Evolutionary conservation across 2,797 vertebrate genomes (phyloP).

Genomic region (Austrolebias charrua): DNA sequence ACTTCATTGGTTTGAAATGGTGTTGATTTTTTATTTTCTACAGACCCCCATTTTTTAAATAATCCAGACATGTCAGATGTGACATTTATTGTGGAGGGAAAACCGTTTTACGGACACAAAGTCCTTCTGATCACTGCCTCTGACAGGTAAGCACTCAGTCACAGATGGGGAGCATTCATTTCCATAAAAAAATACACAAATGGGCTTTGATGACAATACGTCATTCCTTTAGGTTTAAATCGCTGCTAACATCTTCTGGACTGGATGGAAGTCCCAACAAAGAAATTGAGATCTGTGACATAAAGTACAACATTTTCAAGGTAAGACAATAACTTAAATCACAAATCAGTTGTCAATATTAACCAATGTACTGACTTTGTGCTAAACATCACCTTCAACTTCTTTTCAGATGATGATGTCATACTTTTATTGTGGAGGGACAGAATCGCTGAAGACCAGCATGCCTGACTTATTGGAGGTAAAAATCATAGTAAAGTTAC

Average conservation of each 20-base stretch:
- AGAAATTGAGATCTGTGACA: constrained; percentile 87
- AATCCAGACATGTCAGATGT: constrained; percentile 98
- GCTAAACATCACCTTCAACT: constrained; percentile 26
- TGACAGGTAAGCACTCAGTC: constrained; percentile 79
- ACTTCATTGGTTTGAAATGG: constrained; percentile 10
- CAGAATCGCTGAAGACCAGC: constrained; percentile 87
- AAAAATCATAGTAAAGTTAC: constrained; percentile 46
- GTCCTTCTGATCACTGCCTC: constrained; percentile 96
- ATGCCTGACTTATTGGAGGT: constrained; percentile 90
- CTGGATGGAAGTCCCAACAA: constrained; percentile 81
- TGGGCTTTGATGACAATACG: neutral
- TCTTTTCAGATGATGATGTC: constrained; percentile 92
- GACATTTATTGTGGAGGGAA: constrained; percentile 93
- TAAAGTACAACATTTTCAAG: constrained; percentile 94
- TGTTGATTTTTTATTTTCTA: neutral
- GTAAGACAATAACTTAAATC: constrained; percentile 62
- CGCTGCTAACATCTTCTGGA: constrained; percentile 84
- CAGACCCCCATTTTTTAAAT: constrained; percentile 97
- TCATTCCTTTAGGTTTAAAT: constrained; percentile 85
- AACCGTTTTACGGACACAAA: constrained; percentile 93
- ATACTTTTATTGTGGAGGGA: constrained; percentile 94
- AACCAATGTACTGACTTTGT: neutral
- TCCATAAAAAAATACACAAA: neutral
- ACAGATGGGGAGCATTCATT: neutral
- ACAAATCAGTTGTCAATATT: neutral